Percentiles rank a stretch among this genome's conserved stretches.
These are phyloP conservation scores for Anthrax anthrax DNA, from an alignment of 2,888 invertebrate genomes.

Conservation along the genomic window DNA sequence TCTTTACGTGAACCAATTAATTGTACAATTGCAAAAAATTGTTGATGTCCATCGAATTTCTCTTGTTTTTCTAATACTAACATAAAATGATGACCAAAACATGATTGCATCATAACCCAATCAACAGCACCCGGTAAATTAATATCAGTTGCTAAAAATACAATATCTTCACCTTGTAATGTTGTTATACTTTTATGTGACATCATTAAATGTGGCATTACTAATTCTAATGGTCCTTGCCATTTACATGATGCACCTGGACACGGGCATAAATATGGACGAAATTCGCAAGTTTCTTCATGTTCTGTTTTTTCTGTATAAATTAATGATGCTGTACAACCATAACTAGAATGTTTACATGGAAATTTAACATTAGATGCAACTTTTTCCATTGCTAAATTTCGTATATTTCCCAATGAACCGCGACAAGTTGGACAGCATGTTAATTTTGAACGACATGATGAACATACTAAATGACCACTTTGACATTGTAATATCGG, in stretches of 20 bases:
- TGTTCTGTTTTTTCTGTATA: conserved; percentile 98
- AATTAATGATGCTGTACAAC: conserved; percentile 80
- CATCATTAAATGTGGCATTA: conserved; percentile 96
- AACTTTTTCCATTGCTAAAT: conserved; percentile 98
- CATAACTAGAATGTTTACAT: conserved; percentile 93
- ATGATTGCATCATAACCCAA: conserved; percentile 99
- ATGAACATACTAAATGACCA: conserved; percentile 96
- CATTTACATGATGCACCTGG: conserved; percentile 99
- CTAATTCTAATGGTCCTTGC: conserved; percentile 95
- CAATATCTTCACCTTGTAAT: conserved; percentile 97
- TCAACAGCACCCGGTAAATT: conserved; percentile 98
- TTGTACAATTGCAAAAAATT: conserved; percentile 97
- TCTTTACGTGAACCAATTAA: conserved; percentile 97
- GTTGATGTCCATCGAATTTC: conserved; percentile 91
- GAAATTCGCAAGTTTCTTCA: conserved; percentile 95
- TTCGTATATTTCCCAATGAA: conserved; percentile 90
- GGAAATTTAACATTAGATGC: conserved; percentile 98
- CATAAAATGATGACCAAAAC: conserved; percentile 99
- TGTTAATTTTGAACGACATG: conserved; percentile 90
- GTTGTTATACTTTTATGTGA: conserved; percentile 97
- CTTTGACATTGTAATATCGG: conserved; percentile 98
- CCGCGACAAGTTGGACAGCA: conserved; percentile 98
- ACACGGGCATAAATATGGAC: conserved; percentile 97
- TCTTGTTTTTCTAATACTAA: conserved; percentile 97
- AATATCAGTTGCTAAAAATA: conserved; percentile 98